Conservation (phyloP, 1,140 invertebrate genomes). For the Macrotrachela quadricornifera region DNA sequence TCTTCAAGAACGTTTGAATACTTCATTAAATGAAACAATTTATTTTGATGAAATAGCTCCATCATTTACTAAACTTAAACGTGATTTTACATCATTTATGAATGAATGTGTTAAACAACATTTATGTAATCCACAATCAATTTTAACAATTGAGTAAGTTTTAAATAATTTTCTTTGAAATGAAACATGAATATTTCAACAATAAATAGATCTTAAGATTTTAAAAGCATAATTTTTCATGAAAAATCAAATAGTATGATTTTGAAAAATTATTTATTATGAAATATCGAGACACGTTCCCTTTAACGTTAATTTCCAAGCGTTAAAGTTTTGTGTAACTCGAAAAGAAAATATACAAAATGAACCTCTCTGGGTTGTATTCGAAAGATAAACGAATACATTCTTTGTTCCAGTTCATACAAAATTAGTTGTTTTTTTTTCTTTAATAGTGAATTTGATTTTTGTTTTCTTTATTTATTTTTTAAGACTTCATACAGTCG, state of each 20-base stretch:
- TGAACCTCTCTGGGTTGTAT: too few species aligned
- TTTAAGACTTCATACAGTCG: too few species aligned
- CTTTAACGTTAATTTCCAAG: too few species aligned
- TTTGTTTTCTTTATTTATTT: background rate
- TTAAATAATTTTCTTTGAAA: too few species aligned
- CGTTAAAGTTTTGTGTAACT: background rate
- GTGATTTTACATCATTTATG: conserved; percentile 1
- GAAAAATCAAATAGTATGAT: too few species aligned
- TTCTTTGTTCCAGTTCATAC: too few species aligned
- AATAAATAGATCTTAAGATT: too few species aligned
- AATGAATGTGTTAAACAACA: background rate
- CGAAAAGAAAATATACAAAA: conserved; percentile 7
- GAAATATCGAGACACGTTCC: too few species aligned
- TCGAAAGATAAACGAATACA: too few species aligned
- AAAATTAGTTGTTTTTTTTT: too few species aligned
- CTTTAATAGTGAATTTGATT: conserved; percentile 1
- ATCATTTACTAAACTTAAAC: conserved; percentile 45
- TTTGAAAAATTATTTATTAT: background rate
- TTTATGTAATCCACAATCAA: background rate
- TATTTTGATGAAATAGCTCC: conserved; percentile 83
- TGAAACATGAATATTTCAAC: too few species aligned
- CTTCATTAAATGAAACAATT: conserved; percentile 55
- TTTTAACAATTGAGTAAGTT: background rate
- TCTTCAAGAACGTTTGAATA: conserved; percentile 33
- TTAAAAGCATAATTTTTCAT: too few species aligned